A percentile compares a stretch with the other conserved stretches of the same genome.
These are phyloP conservation scores for Myocastor coypus DNA, from an alignment of 2,113 vertebrate species.

Conservation along the genomic window DNA sequence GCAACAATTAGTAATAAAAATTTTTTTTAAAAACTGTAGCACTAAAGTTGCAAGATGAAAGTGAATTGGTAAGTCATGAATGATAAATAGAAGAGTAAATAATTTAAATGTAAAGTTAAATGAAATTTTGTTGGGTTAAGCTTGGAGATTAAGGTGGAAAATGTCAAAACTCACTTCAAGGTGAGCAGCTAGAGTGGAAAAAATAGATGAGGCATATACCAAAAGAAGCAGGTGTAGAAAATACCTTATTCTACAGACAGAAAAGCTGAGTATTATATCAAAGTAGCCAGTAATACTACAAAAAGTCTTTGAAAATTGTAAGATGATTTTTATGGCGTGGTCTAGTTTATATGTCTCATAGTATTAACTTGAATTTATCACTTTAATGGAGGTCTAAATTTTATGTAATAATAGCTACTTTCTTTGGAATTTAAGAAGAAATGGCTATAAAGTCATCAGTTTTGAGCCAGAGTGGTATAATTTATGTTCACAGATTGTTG, in stretches of 20 bases:
- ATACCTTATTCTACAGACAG: background rate
- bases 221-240: background rate
- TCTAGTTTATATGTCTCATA: background rate
- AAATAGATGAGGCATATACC: background rate
- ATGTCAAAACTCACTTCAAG: background rate
- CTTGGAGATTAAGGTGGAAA: background rate
- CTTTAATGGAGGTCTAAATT: background rate
- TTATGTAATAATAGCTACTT: constrained; percentile 25
- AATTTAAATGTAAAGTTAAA: background rate
- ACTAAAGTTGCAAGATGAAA: background rate
- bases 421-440: constrained; percentile 13
- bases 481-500: background rate
- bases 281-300: background rate
- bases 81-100: background rate
- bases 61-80: background rate
- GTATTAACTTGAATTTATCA: constrained; percentile 11
- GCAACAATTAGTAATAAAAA: background rate
- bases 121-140: background rate
- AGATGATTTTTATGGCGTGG: background rate
- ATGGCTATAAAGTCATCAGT: constrained; percentile 8
- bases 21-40: background rate
- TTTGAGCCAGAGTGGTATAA: background rate
- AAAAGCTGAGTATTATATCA: background rate
- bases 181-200: background rate
- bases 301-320: constrained; percentile 9